A percentile compares a stretch with the other conserved stretches of the same genome.
Evolutionary conservation across 2,888 invertebrate genomes (phyloP).

Genomic region (Cloeon dipterum): DNA sequence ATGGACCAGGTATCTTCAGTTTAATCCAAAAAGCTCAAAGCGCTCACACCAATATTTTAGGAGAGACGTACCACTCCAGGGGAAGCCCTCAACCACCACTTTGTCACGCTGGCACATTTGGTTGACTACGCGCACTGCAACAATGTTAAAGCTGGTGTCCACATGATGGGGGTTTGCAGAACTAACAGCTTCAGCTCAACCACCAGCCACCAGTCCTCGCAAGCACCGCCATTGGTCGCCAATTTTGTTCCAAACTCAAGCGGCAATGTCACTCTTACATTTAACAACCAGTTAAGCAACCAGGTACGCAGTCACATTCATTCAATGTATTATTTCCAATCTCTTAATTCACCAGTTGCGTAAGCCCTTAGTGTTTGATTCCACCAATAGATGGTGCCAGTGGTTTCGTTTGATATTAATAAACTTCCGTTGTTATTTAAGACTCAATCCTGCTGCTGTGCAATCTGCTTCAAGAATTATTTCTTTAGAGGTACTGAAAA

Average conservation of each 20-base stretch:
- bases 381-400: too few species aligned
- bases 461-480: too few species aligned
- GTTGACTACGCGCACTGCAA: conserved; percentile 93
- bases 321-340: too few species aligned
- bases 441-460: too few species aligned
- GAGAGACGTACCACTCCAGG: conserved; percentile 88
- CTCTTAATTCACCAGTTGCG: too few species aligned
- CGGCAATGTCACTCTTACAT: conserved; percentile 76
- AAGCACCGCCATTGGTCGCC: conserved; percentile 38
- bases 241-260: conserved; percentile 56
- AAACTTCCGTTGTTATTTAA: too few species aligned
- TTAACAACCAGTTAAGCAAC: conserved; percentile 55
- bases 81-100: conserved; percentile 86
- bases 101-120: conserved; percentile 78
- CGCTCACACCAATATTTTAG: too few species aligned
- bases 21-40: too few species aligned
- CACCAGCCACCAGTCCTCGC: conserved; percentile 17
- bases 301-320: too few species aligned
- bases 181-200: conserved; percentile 21
- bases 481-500: too few species aligned
- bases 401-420: too few species aligned
- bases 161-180: conserved; percentile 81
- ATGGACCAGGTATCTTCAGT: conserved; percentile 74
- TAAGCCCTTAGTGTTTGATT: too few species aligned
- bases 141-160: conserved; percentile 89